A percentile compares a stretch with the other conserved stretches of the same genome.
Conservation (phyloP, 2,797 vertebrate genomes). For the Pangasius krempfi region DNA sequence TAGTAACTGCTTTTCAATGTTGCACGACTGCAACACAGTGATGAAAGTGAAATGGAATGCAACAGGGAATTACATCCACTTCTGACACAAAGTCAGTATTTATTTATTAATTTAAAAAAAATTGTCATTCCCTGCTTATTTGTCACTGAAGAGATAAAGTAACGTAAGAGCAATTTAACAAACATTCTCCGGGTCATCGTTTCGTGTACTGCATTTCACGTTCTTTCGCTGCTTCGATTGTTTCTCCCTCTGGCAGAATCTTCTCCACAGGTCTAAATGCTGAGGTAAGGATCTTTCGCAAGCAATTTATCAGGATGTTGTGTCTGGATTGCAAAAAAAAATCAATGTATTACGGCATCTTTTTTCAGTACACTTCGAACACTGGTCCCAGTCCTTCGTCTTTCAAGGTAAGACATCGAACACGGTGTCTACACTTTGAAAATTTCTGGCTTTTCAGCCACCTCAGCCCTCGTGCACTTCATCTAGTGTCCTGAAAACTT, state of each 20-base stretch:
- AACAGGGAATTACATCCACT: neutral
- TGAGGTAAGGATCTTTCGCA: conserved; percentile 3
- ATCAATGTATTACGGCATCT: conserved; percentile 15
- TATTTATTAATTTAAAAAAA: neutral
- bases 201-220: neutral
- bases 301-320: neutral
- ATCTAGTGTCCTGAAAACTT: neutral
- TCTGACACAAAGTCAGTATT: neutral
- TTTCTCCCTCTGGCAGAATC: neutral
- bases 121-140: neutral
- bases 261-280: neutral
- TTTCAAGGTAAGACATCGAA: too few relatives aligned
- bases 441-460: neutral
- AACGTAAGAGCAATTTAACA: neutral
- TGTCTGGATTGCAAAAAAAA: conserved; percentile 13
- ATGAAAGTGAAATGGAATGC: neutral
- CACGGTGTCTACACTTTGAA: neutral
- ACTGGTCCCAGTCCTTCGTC: neutral
- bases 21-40: neutral
- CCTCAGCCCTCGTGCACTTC: neutral
- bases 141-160: too few relatives aligned
- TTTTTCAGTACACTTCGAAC: neutral
- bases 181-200: neutral
- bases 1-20: neutral
- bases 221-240: neutral